Evolutionary conservation across 1,140 invertebrate species (phyloP), one percentile per base, ranked within the genome.

Genomic region (Mamestra configurata): DNA sequence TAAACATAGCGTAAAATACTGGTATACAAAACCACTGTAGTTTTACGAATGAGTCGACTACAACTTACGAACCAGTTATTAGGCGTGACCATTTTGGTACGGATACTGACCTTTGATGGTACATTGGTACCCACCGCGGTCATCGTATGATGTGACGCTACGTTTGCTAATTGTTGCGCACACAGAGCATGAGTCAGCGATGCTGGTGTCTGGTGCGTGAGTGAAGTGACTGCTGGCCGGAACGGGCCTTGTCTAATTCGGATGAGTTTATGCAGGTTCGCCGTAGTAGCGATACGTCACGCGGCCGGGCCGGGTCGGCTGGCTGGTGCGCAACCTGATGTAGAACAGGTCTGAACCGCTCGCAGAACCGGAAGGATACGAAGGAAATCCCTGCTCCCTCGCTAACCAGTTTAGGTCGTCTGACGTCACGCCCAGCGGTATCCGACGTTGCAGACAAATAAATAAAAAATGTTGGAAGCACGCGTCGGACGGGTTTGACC

Each of bases 391-490:
- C 93, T 93, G 93, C 93, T 93, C 93, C 92, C 91, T 94, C 92
- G 88, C 90, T 92, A 93, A 95, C 93, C 93, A 95, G 93, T 95
- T 95, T 94, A 95, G 93, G 93, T 94, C 87, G 93, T 89, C 84
- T 95, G 92, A 95, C 93, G 93, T 95, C 93, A 95, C 92, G 82
- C 91, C 88, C 92, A 94, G 93, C 93, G 93, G 93, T 94, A 94
- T 92, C 89, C 89, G 90, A 93, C 92, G 90, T 89, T 93, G 92
- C 93, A 94, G 90, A 95, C 92, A 94, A 95, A 95, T 94, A 95
- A 95, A 95, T 94, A 94, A 95, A 94, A 94, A 94, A 93, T 94
- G 92, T 93, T 94, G 93, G 89, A 93, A 94, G 92, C 92, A 94
- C 93, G 92, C 92, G 92, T 92, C 88, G 88, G 93, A 95, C 93